These are phyloP conservation scores for Eubasilissa regina DNA, from an alignment of 1,140 invertebrate species.

Conservation along the genomic window DNA sequence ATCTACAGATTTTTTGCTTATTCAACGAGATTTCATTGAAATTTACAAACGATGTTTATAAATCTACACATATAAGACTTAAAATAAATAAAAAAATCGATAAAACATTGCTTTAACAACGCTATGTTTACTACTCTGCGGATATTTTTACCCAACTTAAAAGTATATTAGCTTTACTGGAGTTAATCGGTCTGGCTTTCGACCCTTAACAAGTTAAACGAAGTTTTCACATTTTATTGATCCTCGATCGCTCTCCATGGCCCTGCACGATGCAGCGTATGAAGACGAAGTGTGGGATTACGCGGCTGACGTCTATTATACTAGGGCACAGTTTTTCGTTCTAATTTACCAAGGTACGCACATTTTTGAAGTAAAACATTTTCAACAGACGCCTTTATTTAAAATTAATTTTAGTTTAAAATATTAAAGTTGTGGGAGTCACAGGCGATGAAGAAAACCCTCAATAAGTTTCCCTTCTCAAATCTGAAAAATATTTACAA, in stretches of 20 bases:
- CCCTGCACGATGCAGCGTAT: slow-evolving; percentile 6
- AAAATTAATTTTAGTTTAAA: too few relatives aligned
- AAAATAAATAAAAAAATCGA: too few relatives aligned
- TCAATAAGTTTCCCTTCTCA: too few relatives aligned
- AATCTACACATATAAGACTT: too few relatives aligned
- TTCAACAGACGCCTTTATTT: too few relatives aligned
- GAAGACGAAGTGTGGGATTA: slow-evolving; percentile 32
- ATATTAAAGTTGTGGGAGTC: too few relatives aligned
- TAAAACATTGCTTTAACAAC: too few relatives aligned
- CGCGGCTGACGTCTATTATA: not conserved
- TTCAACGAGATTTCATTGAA: too few relatives aligned
- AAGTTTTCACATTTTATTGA: slow-evolving; percentile 34
- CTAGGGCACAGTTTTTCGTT: not conserved
- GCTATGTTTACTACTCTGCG: not conserved
- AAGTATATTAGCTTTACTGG: not conserved
- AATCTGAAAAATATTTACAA: too few relatives aligned
- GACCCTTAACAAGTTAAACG: slow-evolving; percentile 21
- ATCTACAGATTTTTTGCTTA: too few relatives aligned
- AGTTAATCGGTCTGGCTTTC: slow-evolving; percentile 24
- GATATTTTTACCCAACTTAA: not conserved
- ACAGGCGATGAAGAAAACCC: too few relatives aligned
- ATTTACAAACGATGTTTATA: too few relatives aligned
- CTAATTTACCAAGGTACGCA: not conserved
- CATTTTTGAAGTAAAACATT: not conserved
- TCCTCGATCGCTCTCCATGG: slow-evolving; percentile 13